A percentile compares a stretch with the other conserved stretches of the same genome.
Conservation (phyloP, 2,113 vertebrate genomes). For the Sarotherodon lohbergeri region DNA sequence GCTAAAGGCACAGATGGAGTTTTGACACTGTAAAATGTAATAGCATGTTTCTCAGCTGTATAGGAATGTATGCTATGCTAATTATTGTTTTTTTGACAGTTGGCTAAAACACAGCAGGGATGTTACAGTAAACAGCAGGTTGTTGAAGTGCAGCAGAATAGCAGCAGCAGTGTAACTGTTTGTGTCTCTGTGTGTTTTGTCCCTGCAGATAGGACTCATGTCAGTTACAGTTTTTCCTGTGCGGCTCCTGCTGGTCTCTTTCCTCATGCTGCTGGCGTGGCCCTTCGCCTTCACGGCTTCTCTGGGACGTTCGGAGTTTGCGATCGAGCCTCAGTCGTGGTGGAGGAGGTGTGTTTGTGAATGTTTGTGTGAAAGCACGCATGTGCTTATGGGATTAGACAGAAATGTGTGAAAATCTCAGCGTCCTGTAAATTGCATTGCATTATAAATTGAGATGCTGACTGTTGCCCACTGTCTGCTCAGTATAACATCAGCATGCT, state of each 20-base stretch:
- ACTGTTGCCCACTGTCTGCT: not conserved
- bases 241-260: constrained; percentile 82
- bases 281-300: constrained; percentile 85
- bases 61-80: not conserved
- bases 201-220: constrained; percentile 86
- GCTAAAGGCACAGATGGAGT: not conserved
- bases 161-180: not conserved
- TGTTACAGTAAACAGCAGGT: not conserved
- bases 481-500: not conserved
- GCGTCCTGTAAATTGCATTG: not conserved
- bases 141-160: not conserved
- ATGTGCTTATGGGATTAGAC: fast-evolving
- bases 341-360: constrained; percentile 77
- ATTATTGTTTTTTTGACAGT: not conserved
- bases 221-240: constrained; percentile 89
- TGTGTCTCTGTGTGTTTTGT: not conserved
- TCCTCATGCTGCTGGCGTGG: constrained; percentile 94
- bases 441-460: not conserved
- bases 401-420: not conserved
- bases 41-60: not conserved
- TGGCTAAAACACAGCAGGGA: not conserved
- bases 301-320: constrained; percentile 76
- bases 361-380: not conserved
- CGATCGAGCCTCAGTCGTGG: constrained; percentile 77
- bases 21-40: not conserved